Conservation (phyloP, 2,888 invertebrate genomes). For the Iphiclides podalirius region DNA sequence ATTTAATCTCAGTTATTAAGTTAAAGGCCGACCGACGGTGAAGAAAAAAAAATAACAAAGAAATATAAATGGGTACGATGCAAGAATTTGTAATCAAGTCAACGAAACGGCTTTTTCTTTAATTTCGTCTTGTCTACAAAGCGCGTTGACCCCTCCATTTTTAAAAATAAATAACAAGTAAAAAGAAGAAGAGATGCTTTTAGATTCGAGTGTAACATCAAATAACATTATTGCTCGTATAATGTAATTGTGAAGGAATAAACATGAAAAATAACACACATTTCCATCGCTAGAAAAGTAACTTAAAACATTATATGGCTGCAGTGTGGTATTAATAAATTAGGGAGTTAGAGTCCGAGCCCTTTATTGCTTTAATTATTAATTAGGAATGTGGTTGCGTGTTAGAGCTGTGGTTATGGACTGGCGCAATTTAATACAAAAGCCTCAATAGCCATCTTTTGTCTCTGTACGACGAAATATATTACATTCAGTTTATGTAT, state of each 20-base stretch:
- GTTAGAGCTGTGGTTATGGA: constrained; percentile 28
- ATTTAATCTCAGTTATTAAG: constrained; percentile 20
- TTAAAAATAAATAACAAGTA: constrained; percentile 13
- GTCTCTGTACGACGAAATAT: constrained; percentile 12
- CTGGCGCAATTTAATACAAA: constrained; percentile 27
- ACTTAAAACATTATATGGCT: constrained; percentile 47
- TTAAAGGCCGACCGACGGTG: constrained; percentile 9
- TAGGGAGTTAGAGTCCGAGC: constrained; percentile 41
- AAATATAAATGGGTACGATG: constrained; percentile 19
- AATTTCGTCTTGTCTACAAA: constrained; percentile 19
- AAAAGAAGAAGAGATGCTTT: neutral
- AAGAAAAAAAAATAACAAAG: constrained; percentile 11
- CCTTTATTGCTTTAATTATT: constrained; percentile 53
- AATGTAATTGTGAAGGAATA: neutral
- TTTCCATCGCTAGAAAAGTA: neutral
- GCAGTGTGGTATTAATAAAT: constrained; percentile 50
- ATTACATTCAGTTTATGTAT: constrained; percentile 18
- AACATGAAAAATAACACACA: constrained; percentile 26
- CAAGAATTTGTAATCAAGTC: constrained; percentile 23
- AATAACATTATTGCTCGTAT: neutral
- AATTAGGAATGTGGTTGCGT: constrained; percentile 41
- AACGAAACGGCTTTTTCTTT: constrained; percentile 22
- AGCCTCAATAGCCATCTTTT: constrained; percentile 18
- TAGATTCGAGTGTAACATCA: neutral
- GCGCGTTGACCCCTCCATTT: constrained; percentile 15